A percentile compares a stretch with the other conserved stretches of the same genome.
These are phyloP conservation scores for Harpegnathos saltator DNA, from an alignment of 1,140 invertebrate species.

Conservation along the genomic window DNA sequence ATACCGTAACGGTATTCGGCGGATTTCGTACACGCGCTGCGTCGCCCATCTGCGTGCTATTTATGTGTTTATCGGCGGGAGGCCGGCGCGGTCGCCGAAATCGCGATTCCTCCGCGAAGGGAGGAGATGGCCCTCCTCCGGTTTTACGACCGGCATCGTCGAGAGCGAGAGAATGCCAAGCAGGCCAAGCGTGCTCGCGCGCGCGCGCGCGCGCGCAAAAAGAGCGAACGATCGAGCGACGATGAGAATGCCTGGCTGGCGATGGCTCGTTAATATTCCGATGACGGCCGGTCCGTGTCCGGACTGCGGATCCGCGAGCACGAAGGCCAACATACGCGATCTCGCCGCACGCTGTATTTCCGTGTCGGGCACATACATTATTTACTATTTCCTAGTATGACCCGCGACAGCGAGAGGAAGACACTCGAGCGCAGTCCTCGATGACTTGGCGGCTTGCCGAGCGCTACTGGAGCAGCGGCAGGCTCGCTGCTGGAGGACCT, in stretches of 20 bases:
- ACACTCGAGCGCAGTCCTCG: conserved; percentile 3
- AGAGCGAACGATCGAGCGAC: conserved; percentile 69
- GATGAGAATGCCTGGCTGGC: conserved; percentile 78
- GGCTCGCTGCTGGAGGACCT: background rate
- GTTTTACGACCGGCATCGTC: conserved; percentile 48
- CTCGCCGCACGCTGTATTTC: conserved; percentile 75
- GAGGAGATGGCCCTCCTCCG: conserved; percentile 32
- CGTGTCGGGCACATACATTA: conserved; percentile 83
- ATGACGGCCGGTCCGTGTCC: conserved; percentile 80
- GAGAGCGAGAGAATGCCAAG: conserved; percentile 53
- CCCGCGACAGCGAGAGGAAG: conserved; percentile 56
- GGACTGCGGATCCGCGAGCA: conserved; percentile 75
- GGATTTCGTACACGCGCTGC: background rate
- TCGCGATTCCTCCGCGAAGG: background rate
- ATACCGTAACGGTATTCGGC: background rate
- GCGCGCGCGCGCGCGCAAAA: conserved; percentile 26
- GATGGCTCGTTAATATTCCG: conserved; percentile 80
- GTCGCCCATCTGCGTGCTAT: background rate
- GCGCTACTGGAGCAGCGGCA: background rate
- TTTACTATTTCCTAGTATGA: conserved; percentile 83
- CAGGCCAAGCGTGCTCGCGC: conserved; percentile 21
- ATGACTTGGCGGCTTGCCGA: conserved; percentile 52
- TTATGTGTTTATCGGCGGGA: background rate
- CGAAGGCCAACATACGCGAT: conserved; percentile 80
- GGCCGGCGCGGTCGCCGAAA: background rate